phyloP scores from a whole-genome alignment of 2,888 invertebrate species.

The Sceliomorpha sp. region DNA sequence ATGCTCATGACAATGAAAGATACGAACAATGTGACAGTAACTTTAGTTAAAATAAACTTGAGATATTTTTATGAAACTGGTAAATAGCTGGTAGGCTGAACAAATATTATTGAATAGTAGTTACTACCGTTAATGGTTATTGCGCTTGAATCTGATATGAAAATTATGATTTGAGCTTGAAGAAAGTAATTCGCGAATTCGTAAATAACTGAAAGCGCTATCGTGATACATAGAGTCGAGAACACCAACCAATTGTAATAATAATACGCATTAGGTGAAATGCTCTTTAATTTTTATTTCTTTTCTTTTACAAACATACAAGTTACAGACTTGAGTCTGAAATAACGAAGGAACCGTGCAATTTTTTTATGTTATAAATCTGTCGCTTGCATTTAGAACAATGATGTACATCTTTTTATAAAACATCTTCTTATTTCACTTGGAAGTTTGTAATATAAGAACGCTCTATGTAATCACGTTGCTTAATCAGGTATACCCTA shows the following conservation, averaged over 20 bases:
- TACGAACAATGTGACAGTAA: slow-evolving; percentile 28
- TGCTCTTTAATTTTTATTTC: too few species aligned
- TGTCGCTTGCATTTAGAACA: too few species aligned
- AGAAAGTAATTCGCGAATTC: slow-evolving; percentile 16
- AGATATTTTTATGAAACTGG: slow-evolving; percentile 56
- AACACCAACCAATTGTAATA: too few species aligned
- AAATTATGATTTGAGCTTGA: slow-evolving; percentile 39
- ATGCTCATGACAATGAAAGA: slow-evolving; percentile 46
- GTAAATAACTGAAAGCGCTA: slow-evolving; percentile 2
- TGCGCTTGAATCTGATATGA: slow-evolving; percentile 37
- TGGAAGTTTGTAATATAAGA: background rate
- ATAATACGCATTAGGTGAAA: too few species aligned
- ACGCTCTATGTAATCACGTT: slow-evolving; percentile 43
- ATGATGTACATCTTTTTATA: too few species aligned
- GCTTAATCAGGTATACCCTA: slow-evolving; percentile 9
- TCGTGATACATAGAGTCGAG: slow-evolving; percentile 46
- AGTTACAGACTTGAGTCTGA: too few species aligned
- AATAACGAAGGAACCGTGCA: too few species aligned
- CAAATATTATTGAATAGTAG: slow-evolving; percentile 55
- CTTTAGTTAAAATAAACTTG: slow-evolving; percentile 41
- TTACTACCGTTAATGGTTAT: slow-evolving; percentile 49
- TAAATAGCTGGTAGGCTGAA: slow-evolving; percentile 55
- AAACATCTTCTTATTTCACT: too few species aligned
- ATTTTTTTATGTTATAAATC: too few species aligned
- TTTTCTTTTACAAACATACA: too few species aligned